Evolutionary conservation across 2,113 vertebrate genomes (phyloP).

Genomic region (Charadrius vociferus): DNA sequence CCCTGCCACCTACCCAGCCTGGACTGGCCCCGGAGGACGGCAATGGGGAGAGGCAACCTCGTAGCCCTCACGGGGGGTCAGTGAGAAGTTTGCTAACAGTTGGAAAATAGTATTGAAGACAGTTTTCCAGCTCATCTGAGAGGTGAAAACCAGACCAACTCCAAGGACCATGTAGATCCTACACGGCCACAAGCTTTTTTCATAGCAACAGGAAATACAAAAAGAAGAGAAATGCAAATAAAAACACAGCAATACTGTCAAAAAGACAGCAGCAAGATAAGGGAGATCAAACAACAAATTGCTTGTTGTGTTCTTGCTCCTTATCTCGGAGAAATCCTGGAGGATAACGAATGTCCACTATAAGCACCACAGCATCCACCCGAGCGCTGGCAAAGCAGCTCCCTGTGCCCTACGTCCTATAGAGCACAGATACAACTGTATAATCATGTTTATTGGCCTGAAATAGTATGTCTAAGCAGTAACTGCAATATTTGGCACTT

Average conservation of each 20-base stretch:
- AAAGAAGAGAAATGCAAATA: slow-evolving; percentile 34
- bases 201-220: slow-evolving; percentile 54
- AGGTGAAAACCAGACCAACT: slow-evolving; percentile 16
- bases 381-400: rapidly evolving
- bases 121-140: slow-evolving; percentile 34
- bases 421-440: neutral
- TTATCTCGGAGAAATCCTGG: neutral
- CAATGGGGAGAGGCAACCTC: neutral
- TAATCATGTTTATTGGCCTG: neutral
- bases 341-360: neutral
- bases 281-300: neutral
- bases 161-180: neutral
- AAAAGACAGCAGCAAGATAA: slow-evolving; percentile 16
- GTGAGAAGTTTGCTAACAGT: neutral
- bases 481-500: slow-evolving; percentile 24
- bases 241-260: slow-evolving; percentile 38
- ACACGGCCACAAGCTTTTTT: neutral
- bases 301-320: neutral
- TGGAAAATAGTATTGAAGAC: neutral
- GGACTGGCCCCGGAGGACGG: neutral
- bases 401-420: rapidly evolving
- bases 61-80: neutral
- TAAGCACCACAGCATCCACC: neutral
- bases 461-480: neutral
- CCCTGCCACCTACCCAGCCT: neutral